Base-by-base conservation (phyloP, 2,888 invertebrate genomes). In the Sceliomorpha sp. region DNA sequence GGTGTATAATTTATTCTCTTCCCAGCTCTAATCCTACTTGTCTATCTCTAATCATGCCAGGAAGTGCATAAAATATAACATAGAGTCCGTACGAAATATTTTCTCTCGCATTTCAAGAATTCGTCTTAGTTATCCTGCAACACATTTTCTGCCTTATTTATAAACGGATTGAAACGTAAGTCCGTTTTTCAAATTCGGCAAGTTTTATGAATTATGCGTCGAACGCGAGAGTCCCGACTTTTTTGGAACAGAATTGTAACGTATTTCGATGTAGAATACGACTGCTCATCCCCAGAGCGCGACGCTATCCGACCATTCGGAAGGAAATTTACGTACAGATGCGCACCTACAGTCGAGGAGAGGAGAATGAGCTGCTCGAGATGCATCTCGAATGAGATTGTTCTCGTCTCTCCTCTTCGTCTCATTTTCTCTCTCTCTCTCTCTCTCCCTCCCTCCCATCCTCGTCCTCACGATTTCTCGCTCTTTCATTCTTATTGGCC, bases 371-470 rank as follows among this genome's bases (percentile, higher is more conserved):
- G 73, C 70, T 74, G 68, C 77, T 71, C 64, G 75, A 66, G 72
- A 73, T 75, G 77, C 75, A 75, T 77, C 75, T 70, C 60, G 63
- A 73, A 73, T 76, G 73, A 75, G 75, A 73, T 74, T 70, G 69
- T 66, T 51, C 44, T 40, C 32, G 29, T 10, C 36, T 20, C 26
- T 45, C 24, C 2, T 10, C 12, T 20, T 34, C 10, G 13, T 6
- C 47, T 32, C 9, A 13, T 36, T 32, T 32, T 45, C 32, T 47
- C 53, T 53, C 34, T 60, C 42, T 47, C 14, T 37, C 27, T 31
- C 27, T 4, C 20, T 20, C 20, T 20, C 20, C 14, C 12, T 20
- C 24, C 10, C n/a, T 6, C 47, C 31, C 9, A 13, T 36, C 27
- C 26, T 45, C 32, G 47, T 55, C 48, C 34, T 60, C 42, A 40